Conservation (phyloP, 2,113 vertebrate genomes). For the Erythrolamprus reginae region DNA sequence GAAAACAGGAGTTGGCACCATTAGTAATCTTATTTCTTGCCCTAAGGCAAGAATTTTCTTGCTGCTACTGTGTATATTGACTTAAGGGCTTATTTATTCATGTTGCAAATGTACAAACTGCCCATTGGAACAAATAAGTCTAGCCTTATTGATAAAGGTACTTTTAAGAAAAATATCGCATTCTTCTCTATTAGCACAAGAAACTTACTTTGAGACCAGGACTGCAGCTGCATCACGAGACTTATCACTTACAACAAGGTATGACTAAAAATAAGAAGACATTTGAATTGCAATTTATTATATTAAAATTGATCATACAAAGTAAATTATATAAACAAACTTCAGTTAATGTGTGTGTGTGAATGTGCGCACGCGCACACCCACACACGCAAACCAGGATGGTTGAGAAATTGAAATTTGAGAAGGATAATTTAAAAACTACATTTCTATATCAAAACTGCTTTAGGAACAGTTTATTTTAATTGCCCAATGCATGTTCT, state of each 20-base stretch:
- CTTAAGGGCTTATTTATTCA: background rate
- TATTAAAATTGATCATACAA: background rate
- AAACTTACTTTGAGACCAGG: constrained; percentile 92
- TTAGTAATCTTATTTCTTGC: background rate
- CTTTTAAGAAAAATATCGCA: background rate
- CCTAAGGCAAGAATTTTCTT: background rate
- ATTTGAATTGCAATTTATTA: background rate
- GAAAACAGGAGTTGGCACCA: background rate
- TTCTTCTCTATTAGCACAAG: background rate
- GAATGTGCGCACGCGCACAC: too few species aligned
- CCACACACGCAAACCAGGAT: background rate
- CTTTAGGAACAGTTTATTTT: background rate
- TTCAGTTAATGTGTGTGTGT: background rate
- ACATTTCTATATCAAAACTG: background rate
- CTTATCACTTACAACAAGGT: constrained; percentile 84
- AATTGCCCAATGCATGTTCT: background rate
- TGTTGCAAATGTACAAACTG: background rate
- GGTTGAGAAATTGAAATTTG: background rate
- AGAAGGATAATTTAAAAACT: background rate
- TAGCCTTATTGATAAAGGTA: background rate
- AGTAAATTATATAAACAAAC: background rate
- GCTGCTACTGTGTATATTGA: background rate
- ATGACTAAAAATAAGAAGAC: constrained; percentile 71
- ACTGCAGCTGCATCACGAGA: constrained; percentile 87
- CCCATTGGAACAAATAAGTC: background rate